Conservation (phyloP, 2,797 vertebrate species). For the Sebastes elongatus region DNA sequence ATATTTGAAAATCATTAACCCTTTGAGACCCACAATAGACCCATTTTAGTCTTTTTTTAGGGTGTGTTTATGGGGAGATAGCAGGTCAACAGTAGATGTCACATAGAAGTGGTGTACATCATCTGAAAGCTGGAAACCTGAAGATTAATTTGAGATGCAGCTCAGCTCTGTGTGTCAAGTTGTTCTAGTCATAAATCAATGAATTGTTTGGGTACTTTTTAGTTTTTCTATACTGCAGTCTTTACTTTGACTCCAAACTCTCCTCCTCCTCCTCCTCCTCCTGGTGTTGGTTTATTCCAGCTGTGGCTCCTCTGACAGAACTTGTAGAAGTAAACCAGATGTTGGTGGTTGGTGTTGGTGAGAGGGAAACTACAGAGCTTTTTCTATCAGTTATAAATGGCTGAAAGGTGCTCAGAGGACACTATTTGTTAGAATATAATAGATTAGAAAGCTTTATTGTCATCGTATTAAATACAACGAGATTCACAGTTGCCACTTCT, state of each 20-base stretch:
- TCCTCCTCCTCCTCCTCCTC: not conserved
- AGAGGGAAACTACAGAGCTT: not conserved
- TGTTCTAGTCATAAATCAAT: too few relatives aligned
- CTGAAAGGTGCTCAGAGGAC: not conserved
- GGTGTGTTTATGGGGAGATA: too few relatives aligned
- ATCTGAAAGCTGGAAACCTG: too few relatives aligned
- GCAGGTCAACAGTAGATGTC: too few relatives aligned
- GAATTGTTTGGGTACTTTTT: not conserved
- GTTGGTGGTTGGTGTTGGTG: constrained; percentile 23
- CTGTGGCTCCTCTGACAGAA: constrained; percentile 52
- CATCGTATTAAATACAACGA: too few relatives aligned
- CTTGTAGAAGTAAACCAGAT: constrained; percentile 54
- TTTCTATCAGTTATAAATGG: not conserved
- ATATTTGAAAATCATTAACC: not conserved
- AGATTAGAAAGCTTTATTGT: too few relatives aligned
- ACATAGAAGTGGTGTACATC: too few relatives aligned
- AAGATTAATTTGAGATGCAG: too few relatives aligned
- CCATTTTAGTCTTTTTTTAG: too few relatives aligned
- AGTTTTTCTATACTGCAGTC: not conserved
- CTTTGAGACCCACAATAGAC: too few relatives aligned
- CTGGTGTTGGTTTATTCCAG: constrained; percentile 34
- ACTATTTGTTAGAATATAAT: not conserved
- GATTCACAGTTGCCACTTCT: too few relatives aligned
- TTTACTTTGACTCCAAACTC: constrained; percentile 12
- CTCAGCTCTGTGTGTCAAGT: too few relatives aligned